Percentiles rank a stretch among this genome's conserved stretches.
Evolutionary conservation across 2,113 vertebrate genomes (phyloP).

Genomic region (Typhlomys cinereus): DNA sequence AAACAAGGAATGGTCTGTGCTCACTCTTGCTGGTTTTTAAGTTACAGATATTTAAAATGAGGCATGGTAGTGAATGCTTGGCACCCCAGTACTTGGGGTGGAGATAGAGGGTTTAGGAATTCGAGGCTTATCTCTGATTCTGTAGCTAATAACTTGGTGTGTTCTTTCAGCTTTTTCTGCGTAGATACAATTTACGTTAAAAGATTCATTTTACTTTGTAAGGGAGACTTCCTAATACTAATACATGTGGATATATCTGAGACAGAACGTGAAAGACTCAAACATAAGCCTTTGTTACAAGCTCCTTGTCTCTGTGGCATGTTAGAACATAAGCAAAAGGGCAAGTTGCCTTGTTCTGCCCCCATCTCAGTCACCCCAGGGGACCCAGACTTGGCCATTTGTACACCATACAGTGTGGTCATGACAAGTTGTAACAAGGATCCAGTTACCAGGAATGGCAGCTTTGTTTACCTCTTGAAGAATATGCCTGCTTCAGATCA

Average conservation of each 20-base stretch:
- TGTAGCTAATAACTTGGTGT: neutral
- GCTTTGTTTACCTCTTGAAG: rapidly evolving
- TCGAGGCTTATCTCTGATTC: no score
- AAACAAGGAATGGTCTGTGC: no score
- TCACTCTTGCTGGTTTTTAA: neutral
- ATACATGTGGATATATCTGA: neutral
- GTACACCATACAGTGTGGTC: no score
- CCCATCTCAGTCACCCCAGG: neutral
- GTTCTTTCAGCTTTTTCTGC: neutral
- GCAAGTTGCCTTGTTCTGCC: no score
- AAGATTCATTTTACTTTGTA: neutral
- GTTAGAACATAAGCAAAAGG: no score
- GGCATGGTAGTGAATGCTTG: neutral
- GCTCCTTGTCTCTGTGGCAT: neutral
- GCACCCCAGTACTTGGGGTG: neutral
- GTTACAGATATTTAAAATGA: neutral
- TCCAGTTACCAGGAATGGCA: neutral
- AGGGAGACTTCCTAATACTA: neutral
- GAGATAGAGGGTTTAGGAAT: neutral
- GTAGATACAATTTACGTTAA: neutral
- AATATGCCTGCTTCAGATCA: rapidly evolving
- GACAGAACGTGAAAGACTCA: neutral
- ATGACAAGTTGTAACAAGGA: rapidly evolving
- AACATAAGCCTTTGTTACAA: neutral
- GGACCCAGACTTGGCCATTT: neutral